Conservation (phyloP, 1,140 invertebrate genomes). For the Drosophila virilis region DNA sequence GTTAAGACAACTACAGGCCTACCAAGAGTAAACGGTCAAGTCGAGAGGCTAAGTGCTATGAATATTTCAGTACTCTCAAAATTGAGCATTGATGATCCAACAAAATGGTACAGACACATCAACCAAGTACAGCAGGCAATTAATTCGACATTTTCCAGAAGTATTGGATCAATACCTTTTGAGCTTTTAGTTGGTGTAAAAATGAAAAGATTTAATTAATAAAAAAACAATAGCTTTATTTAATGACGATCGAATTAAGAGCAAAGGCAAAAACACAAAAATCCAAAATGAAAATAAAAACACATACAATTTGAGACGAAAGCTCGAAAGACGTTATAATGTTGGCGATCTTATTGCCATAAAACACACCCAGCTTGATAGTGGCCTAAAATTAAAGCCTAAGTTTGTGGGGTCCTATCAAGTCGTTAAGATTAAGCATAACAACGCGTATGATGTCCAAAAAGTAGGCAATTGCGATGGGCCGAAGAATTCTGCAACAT, state of each 20-base stretch:
- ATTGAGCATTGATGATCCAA: too few relatives aligned
- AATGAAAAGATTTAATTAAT: too few relatives aligned
- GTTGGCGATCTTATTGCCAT: not conserved
- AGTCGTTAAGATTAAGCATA: not conserved
- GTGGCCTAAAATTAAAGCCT: not conserved
- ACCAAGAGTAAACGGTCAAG: too few relatives aligned
- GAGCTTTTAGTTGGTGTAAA: too few relatives aligned
- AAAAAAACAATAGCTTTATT: too few relatives aligned
- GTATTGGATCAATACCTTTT: too few relatives aligned
- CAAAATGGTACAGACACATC: too few relatives aligned
- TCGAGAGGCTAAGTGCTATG: too few relatives aligned
- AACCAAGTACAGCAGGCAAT: too few relatives aligned
- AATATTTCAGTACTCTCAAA: too few relatives aligned
- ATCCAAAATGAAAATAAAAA: not conserved
- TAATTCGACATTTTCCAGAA: too few relatives aligned
- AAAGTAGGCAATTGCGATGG: not conserved
- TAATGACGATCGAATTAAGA: slow-evolving; percentile 78
- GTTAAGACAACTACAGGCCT: too few relatives aligned
- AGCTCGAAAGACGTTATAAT: not conserved
- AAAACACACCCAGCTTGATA: not conserved
- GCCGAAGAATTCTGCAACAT: not conserved
- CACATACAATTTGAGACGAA: not conserved
- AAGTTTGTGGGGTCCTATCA: not conserved
- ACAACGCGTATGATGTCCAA: not conserved
- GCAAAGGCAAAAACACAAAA: slow-evolving; percentile 76